Conservation (phyloP, 2,113 vertebrate species). For the Uropsilus gracilis region DNA sequence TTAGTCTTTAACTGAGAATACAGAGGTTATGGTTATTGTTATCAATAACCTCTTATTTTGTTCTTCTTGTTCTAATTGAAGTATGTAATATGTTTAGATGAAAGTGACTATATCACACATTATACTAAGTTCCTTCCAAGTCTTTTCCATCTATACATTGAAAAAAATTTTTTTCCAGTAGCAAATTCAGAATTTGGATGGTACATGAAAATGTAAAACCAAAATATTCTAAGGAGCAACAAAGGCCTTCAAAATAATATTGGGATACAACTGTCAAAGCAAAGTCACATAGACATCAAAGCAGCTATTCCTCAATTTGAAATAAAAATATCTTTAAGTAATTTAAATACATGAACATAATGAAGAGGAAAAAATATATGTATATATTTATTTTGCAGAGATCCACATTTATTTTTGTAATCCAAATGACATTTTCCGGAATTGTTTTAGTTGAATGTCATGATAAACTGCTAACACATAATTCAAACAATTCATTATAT, state of each 20-base stretch:
- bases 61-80: neutral
- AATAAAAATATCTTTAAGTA: neutral
- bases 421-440: neutral
- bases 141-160: neutral
- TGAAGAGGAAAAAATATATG: neutral
- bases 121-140: neutral
- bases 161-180: neutral
- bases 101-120: neutral
- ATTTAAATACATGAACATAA: neutral
- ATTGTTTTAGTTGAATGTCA: neutral
- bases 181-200: neutral
- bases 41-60: neutral
- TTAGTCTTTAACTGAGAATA: neutral
- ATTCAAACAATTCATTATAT: neutral
- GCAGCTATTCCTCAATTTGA: neutral
- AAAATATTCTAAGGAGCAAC: neutral
- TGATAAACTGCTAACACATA: neutral
- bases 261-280: neutral
- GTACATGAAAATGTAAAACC: neutral
- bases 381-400: neutral
- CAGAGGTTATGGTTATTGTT: too few species aligned
- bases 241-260: neutral
- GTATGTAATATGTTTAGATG: neutral
- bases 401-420: neutral
- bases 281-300: neutral